These are phyloP conservation scores for Acanthosepion esculentum DNA, from an alignment of 2,888 invertebrate species.

Conservation along the genomic window DNA sequence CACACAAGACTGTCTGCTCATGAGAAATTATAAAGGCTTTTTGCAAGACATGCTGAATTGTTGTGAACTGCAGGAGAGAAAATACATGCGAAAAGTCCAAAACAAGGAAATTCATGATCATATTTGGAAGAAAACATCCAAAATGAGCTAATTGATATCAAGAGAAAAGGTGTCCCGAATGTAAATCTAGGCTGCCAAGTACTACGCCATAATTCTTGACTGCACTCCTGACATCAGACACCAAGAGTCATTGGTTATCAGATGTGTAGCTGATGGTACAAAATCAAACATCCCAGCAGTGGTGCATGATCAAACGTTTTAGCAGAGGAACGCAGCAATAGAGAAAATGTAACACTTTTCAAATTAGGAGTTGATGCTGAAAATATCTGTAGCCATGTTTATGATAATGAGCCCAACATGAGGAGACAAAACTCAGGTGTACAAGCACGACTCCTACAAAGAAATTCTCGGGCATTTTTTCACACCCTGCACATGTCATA, in stretches of 20 bases:
- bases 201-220: not conserved
- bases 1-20: not conserved
- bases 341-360: not conserved
- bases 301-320: not conserved
- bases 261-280: not conserved
- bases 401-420: not conserved
- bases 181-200: not conserved
- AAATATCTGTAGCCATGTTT: not conserved
- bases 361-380: not conserved
- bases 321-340: not conserved
- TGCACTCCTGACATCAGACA: not conserved
- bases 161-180: not conserved
- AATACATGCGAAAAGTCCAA: no score
- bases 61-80: not conserved
- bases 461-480: no score
- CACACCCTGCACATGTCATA: no score
- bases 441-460: no score
- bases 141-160: not conserved
- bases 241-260: not conserved
- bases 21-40: not conserved
- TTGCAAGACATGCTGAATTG: not conserved
- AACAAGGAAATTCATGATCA: no score
- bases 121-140: no score
- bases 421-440: no score
- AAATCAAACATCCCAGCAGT: not conserved